Evolutionary conservation across 2,113 vertebrate genomes (phyloP).

Genomic region (Brachionichthys hirsutus): DNA sequence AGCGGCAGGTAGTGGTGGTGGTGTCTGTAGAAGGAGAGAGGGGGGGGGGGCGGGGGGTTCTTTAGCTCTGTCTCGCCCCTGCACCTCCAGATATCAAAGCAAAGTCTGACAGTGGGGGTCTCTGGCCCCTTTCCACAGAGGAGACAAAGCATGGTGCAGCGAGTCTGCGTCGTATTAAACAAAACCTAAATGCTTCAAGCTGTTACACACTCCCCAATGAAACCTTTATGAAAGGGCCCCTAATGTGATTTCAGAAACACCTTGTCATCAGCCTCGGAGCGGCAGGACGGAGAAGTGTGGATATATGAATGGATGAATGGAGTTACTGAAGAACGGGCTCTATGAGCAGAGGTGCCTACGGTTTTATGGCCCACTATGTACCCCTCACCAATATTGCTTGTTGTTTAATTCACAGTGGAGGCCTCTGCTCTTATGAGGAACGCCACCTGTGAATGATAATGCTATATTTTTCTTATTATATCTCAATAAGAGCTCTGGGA

Average conservation of each 20-base stretch:
- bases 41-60: constrained; percentile 15
- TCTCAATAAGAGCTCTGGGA: neutral
- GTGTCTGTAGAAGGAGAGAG: constrained; percentile 25
- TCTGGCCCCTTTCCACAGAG: constrained; percentile 66
- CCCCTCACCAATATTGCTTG: constrained; percentile 31
- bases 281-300: constrained; percentile 44
- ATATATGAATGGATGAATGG: constrained; percentile 50
- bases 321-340: constrained; percentile 26
- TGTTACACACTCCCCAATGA: constrained; percentile 79
- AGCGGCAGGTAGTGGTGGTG: constrained; percentile 28
- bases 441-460: neutral
- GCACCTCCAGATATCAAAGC: constrained; percentile 74
- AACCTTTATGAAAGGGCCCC: constrained; percentile 80
- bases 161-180: constrained; percentile 78
- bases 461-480: neutral
- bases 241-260: constrained; percentile 82
- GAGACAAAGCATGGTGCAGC: constrained; percentile 63
- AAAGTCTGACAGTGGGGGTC: constrained; percentile 64
- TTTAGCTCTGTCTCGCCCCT: constrained; percentile 55
- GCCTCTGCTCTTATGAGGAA: constrained; percentile 18
- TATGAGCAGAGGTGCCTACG: constrained; percentile 37
- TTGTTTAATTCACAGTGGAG: constrained; percentile 34
- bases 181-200: constrained; percentile 81
- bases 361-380: constrained; percentile 52
- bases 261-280: constrained; percentile 71